Evolutionary conservation across 2,797 vertebrate species (phyloP), one percentile per base, ranked within the genome.

Genomic region (Xyrichtys novacula): DNA sequence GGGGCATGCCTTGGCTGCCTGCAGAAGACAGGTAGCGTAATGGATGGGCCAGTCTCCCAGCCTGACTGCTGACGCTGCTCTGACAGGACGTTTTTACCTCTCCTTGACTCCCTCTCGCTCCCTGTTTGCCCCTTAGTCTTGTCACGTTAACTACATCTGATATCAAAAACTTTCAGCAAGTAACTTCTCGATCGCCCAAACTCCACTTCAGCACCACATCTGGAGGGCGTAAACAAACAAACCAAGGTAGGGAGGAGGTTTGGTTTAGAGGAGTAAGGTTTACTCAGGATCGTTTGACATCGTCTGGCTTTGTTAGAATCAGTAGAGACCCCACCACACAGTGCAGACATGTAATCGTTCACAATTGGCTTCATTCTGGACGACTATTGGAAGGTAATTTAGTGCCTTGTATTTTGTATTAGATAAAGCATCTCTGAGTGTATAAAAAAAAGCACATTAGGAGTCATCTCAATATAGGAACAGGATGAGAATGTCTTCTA

Each of bases 11-110:
- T 86, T 54, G 63, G 83, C 84, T 82, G 86, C 76, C 85, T 80
- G 32, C 56, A 62, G 70, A 77, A 87, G 88, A 81, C 85, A 81
- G 84, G 85, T 66, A 69, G 70, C 49, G 73, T 91, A 91, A 89
- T 90, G 85, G 88, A 91, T 87, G 87, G 74, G 43, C 81, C 69
- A 5, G 67, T 85, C 66, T 78, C 72, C 66, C 57, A 29, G 50
- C 56, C 50, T 68, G 89, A 88, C 86, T 89, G 90, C 90, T 92
- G 91, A 90, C 87, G 61, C 68, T 71, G 89, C 90, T 90, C 81
- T 86, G 89, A 90, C 86, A 87, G 88, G 85, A 85, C 85, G 44
- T 59, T 78, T 78, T 79, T 68, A 69, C 77, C 74, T 88, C 87
- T 86, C 88, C 85, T 86, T 85, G 78, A 78, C 65, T 48, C 48